A percentile compares a stretch with the other conserved stretches of the same genome.
Evolutionary conservation across 2,888 invertebrate species (phyloP).

Genomic region (Baronia brevicornis): DNA sequence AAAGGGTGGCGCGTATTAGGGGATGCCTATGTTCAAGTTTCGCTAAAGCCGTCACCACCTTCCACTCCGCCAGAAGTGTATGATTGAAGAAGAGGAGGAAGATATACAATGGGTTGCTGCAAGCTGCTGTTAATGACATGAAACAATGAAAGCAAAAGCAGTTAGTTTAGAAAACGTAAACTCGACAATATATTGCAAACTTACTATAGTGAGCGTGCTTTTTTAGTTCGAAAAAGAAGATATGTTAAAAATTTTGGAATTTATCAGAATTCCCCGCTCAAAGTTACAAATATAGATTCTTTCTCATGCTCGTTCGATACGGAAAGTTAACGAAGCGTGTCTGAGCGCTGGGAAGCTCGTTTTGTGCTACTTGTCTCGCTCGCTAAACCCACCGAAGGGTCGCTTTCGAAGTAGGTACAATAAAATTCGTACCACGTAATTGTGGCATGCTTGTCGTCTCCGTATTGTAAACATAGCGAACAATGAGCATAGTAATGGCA

Average conservation of each 20-base stretch:
- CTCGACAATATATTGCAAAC: too few relatives aligned
- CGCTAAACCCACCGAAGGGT: constrained; percentile 7
- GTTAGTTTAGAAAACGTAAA: too few relatives aligned
- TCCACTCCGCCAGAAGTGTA: too few relatives aligned
- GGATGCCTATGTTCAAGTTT: too few relatives aligned
- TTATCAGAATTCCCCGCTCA: constrained; percentile 1
- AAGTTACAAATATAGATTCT: constrained; percentile 9
- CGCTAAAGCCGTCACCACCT: too few relatives aligned
- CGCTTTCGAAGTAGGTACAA: constrained; percentile 16
- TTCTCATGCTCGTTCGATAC: constrained; percentile 9
- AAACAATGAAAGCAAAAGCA: too few relatives aligned
- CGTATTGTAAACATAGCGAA: constrained; percentile 28
- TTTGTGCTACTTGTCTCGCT: constrained; percentile 6
- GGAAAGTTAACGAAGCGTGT: constrained; percentile 15
- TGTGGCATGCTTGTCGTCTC: constrained; percentile 33
- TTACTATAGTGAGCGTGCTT: too few relatives aligned
- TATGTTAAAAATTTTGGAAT: constrained; percentile 5
- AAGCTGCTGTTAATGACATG: too few relatives aligned
- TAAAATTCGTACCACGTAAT: constrained; percentile 40
- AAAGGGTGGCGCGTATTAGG: too few relatives aligned
- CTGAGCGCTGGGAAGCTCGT: constrained; percentile 7
- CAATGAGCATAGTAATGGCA: constrained; percentile 10
- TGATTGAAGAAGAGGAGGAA: too few relatives aligned
- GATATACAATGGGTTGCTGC: too few relatives aligned
- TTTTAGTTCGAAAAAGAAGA: too few relatives aligned